Evolutionary conservation across 2,113 vertebrate genomes (phyloP).

Genomic region (Tenebrosternarchus preto): DNA sequence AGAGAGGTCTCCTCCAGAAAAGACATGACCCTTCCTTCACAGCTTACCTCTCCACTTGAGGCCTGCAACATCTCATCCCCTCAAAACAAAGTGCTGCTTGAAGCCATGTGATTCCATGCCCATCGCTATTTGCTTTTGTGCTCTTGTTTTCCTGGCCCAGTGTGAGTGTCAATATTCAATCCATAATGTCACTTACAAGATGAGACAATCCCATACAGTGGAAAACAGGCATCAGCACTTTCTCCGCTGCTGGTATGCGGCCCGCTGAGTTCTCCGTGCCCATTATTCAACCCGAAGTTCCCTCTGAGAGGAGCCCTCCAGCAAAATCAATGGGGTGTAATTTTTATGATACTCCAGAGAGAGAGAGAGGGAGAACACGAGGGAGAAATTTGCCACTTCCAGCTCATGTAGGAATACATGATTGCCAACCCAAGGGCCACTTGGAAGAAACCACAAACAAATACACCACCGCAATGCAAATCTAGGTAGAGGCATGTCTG

Average conservation of each 20-base stretch:
- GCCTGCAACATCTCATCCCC: background rate
- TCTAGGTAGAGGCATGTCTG: background rate
- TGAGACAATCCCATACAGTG: conserved; percentile 56
- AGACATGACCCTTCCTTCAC: background rate
- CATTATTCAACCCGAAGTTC: conserved; percentile 57
- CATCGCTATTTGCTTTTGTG: background rate
- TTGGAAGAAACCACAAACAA: background rate
- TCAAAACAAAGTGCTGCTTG: background rate
- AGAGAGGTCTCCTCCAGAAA: conserved; percentile 9
- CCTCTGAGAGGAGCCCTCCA: conserved; percentile 42
- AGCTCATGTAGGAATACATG: too few relatives aligned
- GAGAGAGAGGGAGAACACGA: conserved; percentile 10
- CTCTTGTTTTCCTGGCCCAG: conserved; percentile 17
- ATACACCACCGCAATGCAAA: background rate
- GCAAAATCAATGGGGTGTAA: conserved; percentile 60
- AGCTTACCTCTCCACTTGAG: background rate
- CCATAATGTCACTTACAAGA: conserved; percentile 59
- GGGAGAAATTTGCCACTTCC: background rate
- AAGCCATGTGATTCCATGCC: background rate
- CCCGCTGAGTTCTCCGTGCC: background rate
- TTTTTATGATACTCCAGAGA: conserved; percentile 52
- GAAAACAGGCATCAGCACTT: conserved; percentile 49
- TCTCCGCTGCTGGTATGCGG: conserved; percentile 30
- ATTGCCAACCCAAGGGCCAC: background rate
- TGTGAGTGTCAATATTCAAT: conserved; percentile 57